Evolutionary conservation across 2,888 invertebrate species (phyloP).

Genomic region (Acleris sparsana): DNA sequence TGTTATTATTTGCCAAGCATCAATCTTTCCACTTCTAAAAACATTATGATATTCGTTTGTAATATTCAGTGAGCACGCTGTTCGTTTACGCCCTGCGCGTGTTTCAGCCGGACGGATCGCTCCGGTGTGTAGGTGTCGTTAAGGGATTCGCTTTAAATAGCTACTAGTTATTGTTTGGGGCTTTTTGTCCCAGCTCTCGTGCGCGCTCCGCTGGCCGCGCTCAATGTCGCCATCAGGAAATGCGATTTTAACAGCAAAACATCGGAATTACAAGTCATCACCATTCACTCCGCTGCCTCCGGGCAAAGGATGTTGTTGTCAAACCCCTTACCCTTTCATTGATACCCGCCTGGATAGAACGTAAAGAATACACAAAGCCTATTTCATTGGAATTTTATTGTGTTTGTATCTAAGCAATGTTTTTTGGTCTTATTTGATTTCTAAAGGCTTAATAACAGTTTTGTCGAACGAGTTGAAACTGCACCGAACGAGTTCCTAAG

Average conservation of each 20-base stretch:
- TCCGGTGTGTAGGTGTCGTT: conserved; percentile 64
- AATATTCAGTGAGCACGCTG: conserved; percentile 33
- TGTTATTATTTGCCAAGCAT: not conserved
- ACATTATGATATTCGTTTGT: conserved; percentile 11
- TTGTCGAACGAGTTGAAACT: conserved; percentile 34
- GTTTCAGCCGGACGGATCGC: conserved; percentile 20
- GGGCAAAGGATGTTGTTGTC: conserved; percentile 77
- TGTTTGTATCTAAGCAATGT: conserved; percentile 28
- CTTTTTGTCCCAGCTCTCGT: conserved; percentile 68
- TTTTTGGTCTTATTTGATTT: conserved; percentile 32
- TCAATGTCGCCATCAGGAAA: conserved; percentile 78
- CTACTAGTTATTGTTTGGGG: conserved; percentile 69
- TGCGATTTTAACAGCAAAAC: conserved; percentile 82
- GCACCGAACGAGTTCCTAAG: conserved; percentile 9
- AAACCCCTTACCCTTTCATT: conserved; percentile 66
- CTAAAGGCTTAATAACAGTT: conserved; percentile 32
- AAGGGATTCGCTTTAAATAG: conserved; percentile 76
- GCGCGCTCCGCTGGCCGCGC: conserved; percentile 66
- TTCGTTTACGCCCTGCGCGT: conserved; percentile 26
- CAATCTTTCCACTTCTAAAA: conserved; percentile 20
- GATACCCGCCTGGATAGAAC: conserved; percentile 55
- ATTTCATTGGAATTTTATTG: conserved; percentile 45
- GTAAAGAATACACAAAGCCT: conserved; percentile 59
- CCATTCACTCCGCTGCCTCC: conserved; percentile 73
- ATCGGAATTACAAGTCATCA: conserved; percentile 80